Conservation (phyloP, 2,113 vertebrate species). For the Istiophorus platypterus region DNA sequence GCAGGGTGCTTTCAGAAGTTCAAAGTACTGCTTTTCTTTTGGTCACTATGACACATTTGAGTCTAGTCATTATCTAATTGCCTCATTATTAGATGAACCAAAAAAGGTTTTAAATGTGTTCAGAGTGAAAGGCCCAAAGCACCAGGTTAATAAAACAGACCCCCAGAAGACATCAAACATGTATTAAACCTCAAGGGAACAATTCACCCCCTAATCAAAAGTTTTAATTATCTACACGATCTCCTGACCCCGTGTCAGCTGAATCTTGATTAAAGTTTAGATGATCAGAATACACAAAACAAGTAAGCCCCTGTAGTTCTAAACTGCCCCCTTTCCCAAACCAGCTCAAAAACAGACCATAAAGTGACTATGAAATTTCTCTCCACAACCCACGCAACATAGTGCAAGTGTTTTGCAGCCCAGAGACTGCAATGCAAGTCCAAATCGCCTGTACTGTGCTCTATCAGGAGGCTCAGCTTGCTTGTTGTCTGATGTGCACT, state of each 20-base stretch:
- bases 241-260: conserved; percentile 58
- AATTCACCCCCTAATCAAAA: conserved; percentile 53
- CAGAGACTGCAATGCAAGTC: conserved; percentile 18
- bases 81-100: conserved; percentile 34
- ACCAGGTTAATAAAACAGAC: conserved; percentile 69
- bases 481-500: conserved; percentile 40
- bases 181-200: conserved; percentile 58
- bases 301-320: conserved; percentile 26
- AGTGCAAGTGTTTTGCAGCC: conserved; percentile 45
- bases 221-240: conserved; percentile 69
- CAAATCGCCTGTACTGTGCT: conserved; percentile 21
- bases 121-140: conserved; percentile 36
- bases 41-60: conserved; percentile 3
- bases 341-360: conserved; percentile 40
- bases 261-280: conserved; percentile 61
- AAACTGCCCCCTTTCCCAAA: conserved; percentile 18
- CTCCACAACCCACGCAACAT: conserved; percentile 52
- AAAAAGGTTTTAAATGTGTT: conserved; percentile 35
- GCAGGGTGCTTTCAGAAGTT: not conserved
- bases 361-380: conserved; percentile 54
- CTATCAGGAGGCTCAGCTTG: conserved; percentile 25
- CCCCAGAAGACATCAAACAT: conserved; percentile 49
- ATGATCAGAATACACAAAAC: conserved; percentile 35
- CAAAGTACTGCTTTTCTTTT: conserved; percentile 6
- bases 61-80: conserved; percentile 48